phyloP scores from a whole-genome alignment of 1,140 invertebrate genomes.

The Drosophila cardini region DNA sequence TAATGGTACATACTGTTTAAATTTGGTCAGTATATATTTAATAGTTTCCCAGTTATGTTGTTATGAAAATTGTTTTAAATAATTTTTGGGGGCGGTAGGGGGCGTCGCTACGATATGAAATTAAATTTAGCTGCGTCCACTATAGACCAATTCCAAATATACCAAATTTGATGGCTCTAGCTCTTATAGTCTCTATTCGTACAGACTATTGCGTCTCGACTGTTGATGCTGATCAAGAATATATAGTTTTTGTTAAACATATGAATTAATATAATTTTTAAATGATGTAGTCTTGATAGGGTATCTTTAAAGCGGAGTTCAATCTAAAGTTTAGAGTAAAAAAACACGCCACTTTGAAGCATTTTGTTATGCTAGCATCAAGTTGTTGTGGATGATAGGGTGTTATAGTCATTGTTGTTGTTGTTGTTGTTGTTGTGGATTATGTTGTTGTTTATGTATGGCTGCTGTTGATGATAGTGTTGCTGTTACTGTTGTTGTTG shows the following conservation, averaged over 20 bases:
- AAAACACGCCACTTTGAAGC: constrained; percentile 18
- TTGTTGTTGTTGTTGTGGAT: constrained; percentile 5
- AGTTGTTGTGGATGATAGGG: constrained; percentile 1
- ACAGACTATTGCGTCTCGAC: too few species aligned
- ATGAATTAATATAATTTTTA: not conserved
- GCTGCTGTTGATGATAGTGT: constrained; percentile 4
- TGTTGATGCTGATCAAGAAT: too few species aligned
- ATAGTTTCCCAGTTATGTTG: too few species aligned
- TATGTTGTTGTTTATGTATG: not conserved
- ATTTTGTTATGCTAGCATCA: constrained; percentile 35
- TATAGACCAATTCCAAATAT: too few species aligned
- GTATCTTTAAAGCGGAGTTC: constrained; percentile 11
- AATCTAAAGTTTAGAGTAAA: constrained; percentile 14
- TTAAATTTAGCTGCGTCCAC: too few species aligned
- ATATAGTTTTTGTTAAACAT: not conserved
- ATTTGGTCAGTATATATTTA: too few species aligned
- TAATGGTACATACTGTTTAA: too few species aligned
- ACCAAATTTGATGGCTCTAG: too few species aligned
- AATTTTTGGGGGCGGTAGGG: too few species aligned
- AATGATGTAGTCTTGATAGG: not conserved
- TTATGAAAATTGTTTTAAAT: too few species aligned
- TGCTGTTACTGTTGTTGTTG: constrained; percentile 50
- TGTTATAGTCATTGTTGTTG: not conserved
- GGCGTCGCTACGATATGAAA: too few species aligned
- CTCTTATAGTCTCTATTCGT: too few species aligned